These are phyloP conservation scores for Sciurus carolinensis DNA, from an alignment of 2,797 vertebrate species.

Conservation along the genomic window DNA sequence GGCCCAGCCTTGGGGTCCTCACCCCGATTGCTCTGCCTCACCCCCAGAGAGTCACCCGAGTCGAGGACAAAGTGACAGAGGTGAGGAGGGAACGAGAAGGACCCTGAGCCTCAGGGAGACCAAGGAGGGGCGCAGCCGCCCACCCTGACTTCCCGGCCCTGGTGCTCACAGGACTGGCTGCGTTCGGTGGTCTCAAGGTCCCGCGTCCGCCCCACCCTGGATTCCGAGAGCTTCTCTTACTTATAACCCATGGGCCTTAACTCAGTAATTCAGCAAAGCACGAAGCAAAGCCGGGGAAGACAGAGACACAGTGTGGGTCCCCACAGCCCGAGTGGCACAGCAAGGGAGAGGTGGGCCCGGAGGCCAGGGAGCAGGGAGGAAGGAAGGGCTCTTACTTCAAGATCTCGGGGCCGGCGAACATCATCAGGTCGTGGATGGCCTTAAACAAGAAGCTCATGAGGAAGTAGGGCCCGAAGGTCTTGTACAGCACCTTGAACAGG, in stretches of 20 bases:
- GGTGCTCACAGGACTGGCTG: too few species aligned
- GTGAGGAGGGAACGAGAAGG: neutral
- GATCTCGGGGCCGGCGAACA: conserved; percentile 96
- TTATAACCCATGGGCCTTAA: neutral
- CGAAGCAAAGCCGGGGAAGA: neutral
- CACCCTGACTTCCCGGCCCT: too few species aligned
- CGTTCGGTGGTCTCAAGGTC: too few species aligned
- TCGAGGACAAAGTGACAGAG: neutral
- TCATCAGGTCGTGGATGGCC: conserved; percentile 95
- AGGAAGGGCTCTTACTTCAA: conserved; percentile 91
- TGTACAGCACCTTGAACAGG: conserved; percentile 94
- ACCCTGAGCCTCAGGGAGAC: neutral
- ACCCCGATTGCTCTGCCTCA: fast-evolving
- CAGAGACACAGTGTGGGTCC: neutral
- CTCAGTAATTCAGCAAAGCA: neutral
- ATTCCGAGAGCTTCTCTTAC: neutral
- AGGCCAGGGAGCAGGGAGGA: neutral
- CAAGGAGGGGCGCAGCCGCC: neutral
- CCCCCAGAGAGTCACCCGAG: neutral
- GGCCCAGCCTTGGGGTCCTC: neutral
- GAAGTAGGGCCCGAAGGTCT: conserved; percentile 97
- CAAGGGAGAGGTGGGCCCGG: neutral
- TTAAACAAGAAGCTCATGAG: conserved; percentile 97
- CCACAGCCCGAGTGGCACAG: fast-evolving
- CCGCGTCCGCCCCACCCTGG: neutral